Conservation (phyloP, 2,888 invertebrate species). For the Nasonovia ribisnigri region DNA sequence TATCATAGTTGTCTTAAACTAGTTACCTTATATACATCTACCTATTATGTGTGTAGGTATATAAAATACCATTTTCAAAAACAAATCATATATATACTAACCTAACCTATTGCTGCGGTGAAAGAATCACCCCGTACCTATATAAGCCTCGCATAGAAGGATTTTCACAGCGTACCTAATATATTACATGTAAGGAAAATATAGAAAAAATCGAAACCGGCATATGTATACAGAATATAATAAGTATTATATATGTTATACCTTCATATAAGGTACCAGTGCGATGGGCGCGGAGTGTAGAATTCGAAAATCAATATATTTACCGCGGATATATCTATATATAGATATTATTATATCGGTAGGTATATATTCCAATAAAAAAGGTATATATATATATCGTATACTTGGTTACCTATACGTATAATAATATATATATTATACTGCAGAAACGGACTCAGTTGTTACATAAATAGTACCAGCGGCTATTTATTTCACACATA, state of each 20-base stretch:
- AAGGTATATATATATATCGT: neutral
- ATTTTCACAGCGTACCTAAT: neutral
- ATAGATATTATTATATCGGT: neutral
- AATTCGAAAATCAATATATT: slow-evolving; percentile 7
- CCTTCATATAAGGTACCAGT: neutral
- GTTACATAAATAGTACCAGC: no score
- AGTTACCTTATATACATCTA: no score
- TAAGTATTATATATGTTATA: neutral
- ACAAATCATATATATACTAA: no score
- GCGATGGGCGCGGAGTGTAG: neutral
- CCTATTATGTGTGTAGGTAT: no score
- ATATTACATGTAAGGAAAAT: neutral
- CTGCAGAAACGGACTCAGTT: neutral
- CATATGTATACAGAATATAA: neutral
- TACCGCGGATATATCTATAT: neutral
- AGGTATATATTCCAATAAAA: neutral
- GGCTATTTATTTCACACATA: no score
- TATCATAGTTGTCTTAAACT: no score
- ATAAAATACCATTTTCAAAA: no score
- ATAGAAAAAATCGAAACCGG: neutral
- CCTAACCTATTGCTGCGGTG: neutral
- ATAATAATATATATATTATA: no score
- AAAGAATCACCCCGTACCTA: neutral
- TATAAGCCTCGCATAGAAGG: neutral
- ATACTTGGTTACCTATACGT: no score